Evolutionary conservation across 2,113 vertebrate species (phyloP).

Genomic region (Mellivora capensis): DNA sequence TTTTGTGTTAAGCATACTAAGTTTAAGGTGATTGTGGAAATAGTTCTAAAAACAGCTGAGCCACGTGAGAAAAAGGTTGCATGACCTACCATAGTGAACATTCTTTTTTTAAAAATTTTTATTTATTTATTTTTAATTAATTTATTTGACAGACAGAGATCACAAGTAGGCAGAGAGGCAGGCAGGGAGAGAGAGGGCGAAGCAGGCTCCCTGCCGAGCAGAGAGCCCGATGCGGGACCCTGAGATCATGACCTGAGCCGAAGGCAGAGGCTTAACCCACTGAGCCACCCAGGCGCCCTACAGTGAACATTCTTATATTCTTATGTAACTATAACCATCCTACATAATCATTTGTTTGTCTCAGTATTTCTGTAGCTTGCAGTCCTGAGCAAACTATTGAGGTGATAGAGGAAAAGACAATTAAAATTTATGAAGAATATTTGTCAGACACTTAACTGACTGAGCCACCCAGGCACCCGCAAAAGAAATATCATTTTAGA

Average conservation of each 20-base stretch:
- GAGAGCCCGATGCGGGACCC: no score
- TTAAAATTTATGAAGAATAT: neutral
- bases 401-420: neutral
- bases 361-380: neutral
- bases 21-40: neutral
- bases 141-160: no score
- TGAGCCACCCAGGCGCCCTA: no score
- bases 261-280: no score
- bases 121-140: no score
- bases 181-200: no score
- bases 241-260: no score
- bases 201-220: no score
- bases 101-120: neutral
- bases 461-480: no score
- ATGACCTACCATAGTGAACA: neutral
- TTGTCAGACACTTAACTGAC: neutral
- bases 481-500: no score
- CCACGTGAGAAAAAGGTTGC: neutral
- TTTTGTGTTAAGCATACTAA: neutral
- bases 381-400: neutral
- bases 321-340: neutral
- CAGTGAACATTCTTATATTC: neutral
- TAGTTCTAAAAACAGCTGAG: neutral
- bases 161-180: no score
- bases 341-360: neutral